These are phyloP conservation scores for Holcopasites calliopsidis DNA, from an alignment of 1,140 invertebrate genomes.

Conservation along the genomic window DNA sequence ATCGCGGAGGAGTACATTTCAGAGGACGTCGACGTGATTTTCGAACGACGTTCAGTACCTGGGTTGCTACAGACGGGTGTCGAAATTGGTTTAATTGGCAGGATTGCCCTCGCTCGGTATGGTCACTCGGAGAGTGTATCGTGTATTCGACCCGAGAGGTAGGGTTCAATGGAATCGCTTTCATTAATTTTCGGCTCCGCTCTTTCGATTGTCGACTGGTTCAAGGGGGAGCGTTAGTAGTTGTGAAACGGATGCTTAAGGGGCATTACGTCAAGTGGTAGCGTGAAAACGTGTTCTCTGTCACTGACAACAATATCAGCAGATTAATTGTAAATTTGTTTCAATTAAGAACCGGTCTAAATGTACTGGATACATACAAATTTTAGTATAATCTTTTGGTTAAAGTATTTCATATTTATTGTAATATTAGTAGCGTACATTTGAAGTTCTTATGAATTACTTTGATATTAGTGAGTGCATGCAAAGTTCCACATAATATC, in stretches of 20 bases:
- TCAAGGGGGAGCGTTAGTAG: constrained; percentile 10
- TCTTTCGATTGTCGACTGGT: constrained; percentile 23
- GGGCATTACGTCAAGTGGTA: not conserved
- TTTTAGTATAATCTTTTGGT: no score
- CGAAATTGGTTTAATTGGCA: constrained; percentile 69
- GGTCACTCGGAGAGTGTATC: constrained; percentile 21
- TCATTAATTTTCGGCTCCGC: constrained; percentile 53
- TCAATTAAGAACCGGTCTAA: no score
- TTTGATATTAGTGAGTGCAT: no score
- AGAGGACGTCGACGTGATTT: constrained; percentile 34
- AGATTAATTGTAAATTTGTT: no score
- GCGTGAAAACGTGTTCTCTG: not conserved
- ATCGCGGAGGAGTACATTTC: no score
- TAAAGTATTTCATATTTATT: no score
- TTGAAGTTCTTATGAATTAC: no score
- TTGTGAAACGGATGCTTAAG: not conserved
- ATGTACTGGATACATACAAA: no score
- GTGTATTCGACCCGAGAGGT: constrained; percentile 38
- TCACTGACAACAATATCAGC: not conserved
- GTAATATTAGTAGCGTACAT: no score
- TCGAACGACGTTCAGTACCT: constrained; percentile 3
- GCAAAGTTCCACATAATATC: no score
- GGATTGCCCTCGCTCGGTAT: constrained; percentile 57
- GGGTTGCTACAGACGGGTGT: constrained; percentile 42
- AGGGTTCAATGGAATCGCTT: constrained; percentile 49